phyloP scores from a whole-genome alignment of 2,113 vertebrate species.

The Protobothrops flavoviridis region DNA sequence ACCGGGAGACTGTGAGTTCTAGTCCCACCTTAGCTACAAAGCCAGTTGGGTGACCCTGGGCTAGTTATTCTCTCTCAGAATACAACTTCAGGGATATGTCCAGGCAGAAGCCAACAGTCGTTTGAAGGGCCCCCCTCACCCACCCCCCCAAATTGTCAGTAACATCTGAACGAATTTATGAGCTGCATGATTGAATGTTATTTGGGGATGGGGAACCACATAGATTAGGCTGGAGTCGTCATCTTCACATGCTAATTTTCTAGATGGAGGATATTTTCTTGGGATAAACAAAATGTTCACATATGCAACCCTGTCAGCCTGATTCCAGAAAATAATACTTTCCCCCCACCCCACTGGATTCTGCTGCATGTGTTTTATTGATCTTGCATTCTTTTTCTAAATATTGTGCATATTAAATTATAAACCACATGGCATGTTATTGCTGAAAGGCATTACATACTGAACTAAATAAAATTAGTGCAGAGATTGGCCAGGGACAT shows the following conservation, averaged over 20 bases:
- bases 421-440: background rate
- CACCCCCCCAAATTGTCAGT: background rate
- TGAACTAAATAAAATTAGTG: background rate
- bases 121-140: background rate
- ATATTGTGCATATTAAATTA: background rate
- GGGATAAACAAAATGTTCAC: background rate
- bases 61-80: background rate
- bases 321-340: background rate
- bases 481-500: no score
- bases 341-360: background rate
- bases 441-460: background rate
- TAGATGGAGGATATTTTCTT: background rate
- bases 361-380: background rate
- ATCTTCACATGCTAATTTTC: background rate
- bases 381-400: background rate
- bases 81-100: background rate
- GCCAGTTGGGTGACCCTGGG: background rate
- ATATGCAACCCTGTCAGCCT: background rate
- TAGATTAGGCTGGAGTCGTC: background rate
- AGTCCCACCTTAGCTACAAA: background rate
- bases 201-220: background rate
- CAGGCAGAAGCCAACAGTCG: background rate
- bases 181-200: background rate
- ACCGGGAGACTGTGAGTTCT: background rate
- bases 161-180: background rate